These are phyloP conservation scores for Merops nubicus DNA, from an alignment of 2,113 vertebrate genomes.

Conservation along the genomic window DNA sequence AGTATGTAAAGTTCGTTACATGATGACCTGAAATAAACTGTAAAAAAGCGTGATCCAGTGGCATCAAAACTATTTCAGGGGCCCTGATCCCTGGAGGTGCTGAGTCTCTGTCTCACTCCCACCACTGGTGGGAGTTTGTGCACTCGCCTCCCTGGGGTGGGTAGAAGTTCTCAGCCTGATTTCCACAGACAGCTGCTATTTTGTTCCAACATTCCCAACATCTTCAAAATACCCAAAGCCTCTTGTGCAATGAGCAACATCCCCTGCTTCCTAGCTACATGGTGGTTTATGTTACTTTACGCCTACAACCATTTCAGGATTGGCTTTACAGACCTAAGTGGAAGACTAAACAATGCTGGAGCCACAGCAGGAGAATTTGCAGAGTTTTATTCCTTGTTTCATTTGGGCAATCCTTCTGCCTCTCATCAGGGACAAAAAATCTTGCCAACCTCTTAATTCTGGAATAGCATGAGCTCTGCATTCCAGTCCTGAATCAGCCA, in stretches of 20 bases:
- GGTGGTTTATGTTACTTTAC: slow-evolving; percentile 68
- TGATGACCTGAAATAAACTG: background rate
- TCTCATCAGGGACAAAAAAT: slow-evolving; percentile 68
- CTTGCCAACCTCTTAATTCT: slow-evolving; percentile 56
- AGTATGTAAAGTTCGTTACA: background rate
- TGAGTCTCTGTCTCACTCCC: background rate
- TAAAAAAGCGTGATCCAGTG: background rate
- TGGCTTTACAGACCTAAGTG: slow-evolving; percentile 61
- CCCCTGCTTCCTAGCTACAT: slow-evolving; percentile 51
- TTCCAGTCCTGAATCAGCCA: slow-evolving; percentile 36
- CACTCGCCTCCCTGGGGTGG: background rate
- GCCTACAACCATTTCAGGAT: slow-evolving; percentile 62
- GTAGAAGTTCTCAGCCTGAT: slow-evolving; percentile 41
- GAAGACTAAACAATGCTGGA: slow-evolving; percentile 73
- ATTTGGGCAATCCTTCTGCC: slow-evolving; percentile 65
- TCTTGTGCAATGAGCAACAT: slow-evolving; percentile 62
- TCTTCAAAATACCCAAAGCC: slow-evolving; percentile 66
- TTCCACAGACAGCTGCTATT: slow-evolving; percentile 52
- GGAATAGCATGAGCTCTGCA: slow-evolving; percentile 42
- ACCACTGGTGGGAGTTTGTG: background rate
- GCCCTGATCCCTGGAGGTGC: background rate
- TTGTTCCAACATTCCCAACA: slow-evolving; percentile 57
- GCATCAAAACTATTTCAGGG: background rate
- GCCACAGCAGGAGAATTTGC: slow-evolving; percentile 65
- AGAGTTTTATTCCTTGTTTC: slow-evolving; percentile 66